Evolutionary conservation across 2,113 vertebrate genomes (phyloP).

Genomic region (Tetrax tetrax): DNA sequence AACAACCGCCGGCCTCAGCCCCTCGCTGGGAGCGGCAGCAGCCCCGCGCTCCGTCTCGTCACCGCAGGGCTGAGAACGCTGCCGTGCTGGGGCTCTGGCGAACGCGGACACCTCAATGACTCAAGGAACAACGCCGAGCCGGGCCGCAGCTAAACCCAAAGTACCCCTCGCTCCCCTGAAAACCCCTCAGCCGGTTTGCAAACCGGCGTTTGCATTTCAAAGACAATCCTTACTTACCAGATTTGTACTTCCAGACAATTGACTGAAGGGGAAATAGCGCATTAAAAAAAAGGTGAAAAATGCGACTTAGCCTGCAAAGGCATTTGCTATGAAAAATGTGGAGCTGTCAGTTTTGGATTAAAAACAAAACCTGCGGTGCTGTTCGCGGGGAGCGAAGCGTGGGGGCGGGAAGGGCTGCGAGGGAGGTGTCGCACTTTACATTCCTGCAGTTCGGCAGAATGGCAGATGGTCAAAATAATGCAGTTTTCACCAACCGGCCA

Average conservation of each 20-base stretch:
- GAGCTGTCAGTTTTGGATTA: constrained; percentile 23
- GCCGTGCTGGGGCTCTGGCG: background rate
- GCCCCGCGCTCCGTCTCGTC: background rate
- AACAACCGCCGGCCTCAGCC: background rate
- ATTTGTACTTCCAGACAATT: background rate
- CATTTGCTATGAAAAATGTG: constrained; percentile 1
- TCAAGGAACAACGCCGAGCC: background rate
- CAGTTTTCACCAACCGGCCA: constrained; percentile 75
- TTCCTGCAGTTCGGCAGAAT: constrained; percentile 79
- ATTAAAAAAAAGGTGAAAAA: background rate
- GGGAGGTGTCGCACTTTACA: constrained; percentile 67
- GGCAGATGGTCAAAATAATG: constrained; percentile 86
- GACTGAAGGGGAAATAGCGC: background rate
- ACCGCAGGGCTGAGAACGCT: background rate
- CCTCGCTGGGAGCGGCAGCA: background rate
- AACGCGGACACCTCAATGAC: too few relatives aligned
- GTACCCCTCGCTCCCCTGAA: background rate
- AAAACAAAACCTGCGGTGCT: constrained; percentile 22
- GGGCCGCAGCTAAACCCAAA: background rate
- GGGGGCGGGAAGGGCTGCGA: background rate
- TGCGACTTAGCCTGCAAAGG: constrained; percentile 16
- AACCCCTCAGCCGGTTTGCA: background rate
- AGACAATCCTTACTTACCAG: background rate
- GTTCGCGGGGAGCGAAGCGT: background rate
- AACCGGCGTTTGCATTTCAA: background rate